Conservation (phyloP, 2,888 invertebrate species). For the Diaperis boleti region DNA sequence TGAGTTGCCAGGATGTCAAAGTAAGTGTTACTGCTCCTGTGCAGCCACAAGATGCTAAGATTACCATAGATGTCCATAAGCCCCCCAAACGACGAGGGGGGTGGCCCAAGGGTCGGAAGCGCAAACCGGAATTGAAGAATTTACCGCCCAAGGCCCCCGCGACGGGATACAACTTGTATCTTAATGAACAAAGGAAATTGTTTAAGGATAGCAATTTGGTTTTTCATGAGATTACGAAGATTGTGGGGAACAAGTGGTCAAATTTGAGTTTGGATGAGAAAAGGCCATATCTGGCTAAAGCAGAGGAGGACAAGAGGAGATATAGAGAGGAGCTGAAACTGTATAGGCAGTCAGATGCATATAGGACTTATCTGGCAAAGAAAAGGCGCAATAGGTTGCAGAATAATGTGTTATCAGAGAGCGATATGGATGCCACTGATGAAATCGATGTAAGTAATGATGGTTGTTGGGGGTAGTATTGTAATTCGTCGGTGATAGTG, state of each 20-base stretch:
- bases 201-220: slow-evolving; percentile 68
- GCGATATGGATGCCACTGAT: slow-evolving; percentile 69
- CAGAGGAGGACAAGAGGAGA: slow-evolving; percentile 70
- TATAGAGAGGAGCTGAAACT: slow-evolving; percentile 70
- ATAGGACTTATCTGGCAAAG: slow-evolving; percentile 68
- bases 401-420: slow-evolving; percentile 65
- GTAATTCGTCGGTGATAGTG: too few species aligned
- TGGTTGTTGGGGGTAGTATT: too few species aligned
- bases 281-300: slow-evolving; percentile 69
- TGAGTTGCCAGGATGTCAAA: neutral
- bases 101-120: slow-evolving; percentile 73
- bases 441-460: slow-evolving; percentile 66
- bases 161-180: slow-evolving; percentile 71
- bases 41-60: neutral
- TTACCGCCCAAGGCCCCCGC: slow-evolving; percentile 71
- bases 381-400: slow-evolving; percentile 66
- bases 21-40: slow-evolving; percentile 32
- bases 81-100: slow-evolving; percentile 69
- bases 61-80: slow-evolving; percentile 34
- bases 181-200: slow-evolving; percentile 69
- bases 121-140: slow-evolving; percentile 68
- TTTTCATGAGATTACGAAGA: slow-evolving; percentile 72
- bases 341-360: slow-evolving; percentile 70
- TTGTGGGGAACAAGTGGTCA: slow-evolving; percentile 72
- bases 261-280: slow-evolving; percentile 69